Conservation (phyloP, 1,140 invertebrate species). For the Leguminivora glycinivorella region DNA sequence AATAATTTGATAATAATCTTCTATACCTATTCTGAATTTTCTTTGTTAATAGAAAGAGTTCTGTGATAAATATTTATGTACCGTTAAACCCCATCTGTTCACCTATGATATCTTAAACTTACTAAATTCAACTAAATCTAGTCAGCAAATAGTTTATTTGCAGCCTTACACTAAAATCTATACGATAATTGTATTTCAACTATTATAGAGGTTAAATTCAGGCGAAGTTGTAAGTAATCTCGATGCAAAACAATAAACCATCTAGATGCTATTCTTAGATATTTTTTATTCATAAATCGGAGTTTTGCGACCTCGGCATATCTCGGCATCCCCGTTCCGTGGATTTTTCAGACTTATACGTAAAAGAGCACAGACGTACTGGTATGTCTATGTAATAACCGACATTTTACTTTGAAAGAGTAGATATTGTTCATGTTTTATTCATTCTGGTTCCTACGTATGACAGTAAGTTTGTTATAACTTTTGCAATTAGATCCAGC, state of each 20-base stretch:
- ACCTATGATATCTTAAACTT: too few relatives aligned
- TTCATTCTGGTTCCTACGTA: background rate
- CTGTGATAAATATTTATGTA: too few relatives aligned
- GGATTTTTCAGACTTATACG: background rate
- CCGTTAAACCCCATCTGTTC: too few relatives aligned
- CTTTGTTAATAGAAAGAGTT: too few relatives aligned
- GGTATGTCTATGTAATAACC: background rate
- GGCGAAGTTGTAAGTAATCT: too few relatives aligned
- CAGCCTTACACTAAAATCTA: too few relatives aligned
- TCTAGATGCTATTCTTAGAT: background rate
- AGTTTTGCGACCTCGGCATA: background rate
- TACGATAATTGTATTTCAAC: too few relatives aligned
- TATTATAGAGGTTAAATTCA: too few relatives aligned
- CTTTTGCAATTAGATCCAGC: conserved; percentile 7
- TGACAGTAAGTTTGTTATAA: conserved; percentile 3
- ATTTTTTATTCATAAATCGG: background rate
- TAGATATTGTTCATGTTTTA: conserved; percentile 11
- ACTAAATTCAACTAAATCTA: too few relatives aligned
- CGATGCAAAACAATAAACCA: conserved; percentile 2
- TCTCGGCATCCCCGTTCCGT: background rate
- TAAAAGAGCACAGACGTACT: background rate
- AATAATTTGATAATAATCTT: too few relatives aligned
- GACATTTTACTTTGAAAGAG: background rate
- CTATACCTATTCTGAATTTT: too few relatives aligned
- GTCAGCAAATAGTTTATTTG: too few relatives aligned